A percentile compares a stretch with the other conserved stretches of the same genome.
Conservation (phyloP, 2,888 invertebrate genomes). For the Pheosia tremula region DNA sequence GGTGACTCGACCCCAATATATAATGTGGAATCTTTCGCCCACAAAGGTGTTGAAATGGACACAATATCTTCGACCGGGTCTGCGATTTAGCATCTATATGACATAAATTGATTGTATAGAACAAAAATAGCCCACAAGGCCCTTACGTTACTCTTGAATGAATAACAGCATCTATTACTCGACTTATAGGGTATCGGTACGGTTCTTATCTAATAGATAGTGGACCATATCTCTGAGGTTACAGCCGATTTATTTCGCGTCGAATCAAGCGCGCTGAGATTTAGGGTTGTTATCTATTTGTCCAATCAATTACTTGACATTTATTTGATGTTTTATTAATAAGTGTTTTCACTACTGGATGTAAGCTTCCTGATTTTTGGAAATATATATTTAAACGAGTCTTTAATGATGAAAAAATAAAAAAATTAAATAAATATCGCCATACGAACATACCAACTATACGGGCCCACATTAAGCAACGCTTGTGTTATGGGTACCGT, state of each 20-base stretch:
- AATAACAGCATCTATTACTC: neutral
- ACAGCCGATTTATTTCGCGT: slow-evolving; percentile 1
- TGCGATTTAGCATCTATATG: neutral
- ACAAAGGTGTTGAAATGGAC: too few species aligned
- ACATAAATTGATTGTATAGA: neutral
- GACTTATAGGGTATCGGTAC: neutral
- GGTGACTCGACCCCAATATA: too few species aligned
- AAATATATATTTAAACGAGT: too few species aligned
- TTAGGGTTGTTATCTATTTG: neutral
- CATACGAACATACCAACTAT: too few species aligned
- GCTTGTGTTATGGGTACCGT: too few species aligned
- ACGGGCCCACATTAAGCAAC: too few species aligned
- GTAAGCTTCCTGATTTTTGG: too few species aligned
- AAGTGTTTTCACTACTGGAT: too few species aligned
- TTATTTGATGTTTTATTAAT: neutral
- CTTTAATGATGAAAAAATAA: too few species aligned
- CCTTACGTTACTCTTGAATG: neutral
- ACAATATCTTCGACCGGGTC: too few species aligned
- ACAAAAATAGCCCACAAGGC: neutral
- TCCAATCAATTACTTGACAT: neutral
- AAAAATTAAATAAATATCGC: too few species aligned
- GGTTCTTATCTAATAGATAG: neutral
- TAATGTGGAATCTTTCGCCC: too few species aligned
- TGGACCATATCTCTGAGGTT: neutral
- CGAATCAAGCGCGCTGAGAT: neutral